Evolutionary conservation across 2,113 vertebrate genomes (phyloP).

Genomic region (Chroicocephalus ridibundus): DNA sequence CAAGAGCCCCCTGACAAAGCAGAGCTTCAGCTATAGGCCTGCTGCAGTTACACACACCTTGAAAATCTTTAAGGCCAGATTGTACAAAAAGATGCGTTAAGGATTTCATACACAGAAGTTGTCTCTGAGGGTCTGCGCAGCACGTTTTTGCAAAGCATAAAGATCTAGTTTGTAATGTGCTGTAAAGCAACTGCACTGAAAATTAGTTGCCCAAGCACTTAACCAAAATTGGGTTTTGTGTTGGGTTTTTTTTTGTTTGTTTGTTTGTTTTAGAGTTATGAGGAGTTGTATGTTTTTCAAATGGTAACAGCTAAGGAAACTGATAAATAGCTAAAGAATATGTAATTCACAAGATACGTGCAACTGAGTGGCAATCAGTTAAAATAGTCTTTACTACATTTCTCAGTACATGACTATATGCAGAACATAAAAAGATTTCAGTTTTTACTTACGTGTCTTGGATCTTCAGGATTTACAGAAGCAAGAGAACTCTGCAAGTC

Average conservation of each 20-base stretch:
- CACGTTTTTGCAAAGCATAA: not conserved
- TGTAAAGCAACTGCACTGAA: not conserved
- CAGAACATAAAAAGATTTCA: not conserved
- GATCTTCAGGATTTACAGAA: slow-evolving; percentile 71
- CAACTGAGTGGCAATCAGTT: not conserved
- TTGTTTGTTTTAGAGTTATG: not conserved
- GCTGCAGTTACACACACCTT: not conserved
- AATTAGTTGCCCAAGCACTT: not conserved
- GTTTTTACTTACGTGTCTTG: slow-evolving; percentile 77
- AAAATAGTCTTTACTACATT: not conserved
- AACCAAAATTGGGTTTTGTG: not conserved
- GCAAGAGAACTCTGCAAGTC: slow-evolving; percentile 65
- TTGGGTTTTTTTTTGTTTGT: not conserved
- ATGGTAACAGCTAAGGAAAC: not conserved
- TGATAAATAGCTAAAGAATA: not conserved
- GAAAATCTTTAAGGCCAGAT: not conserved
- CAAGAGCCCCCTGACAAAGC: not conserved
- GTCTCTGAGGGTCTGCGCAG: not conserved
- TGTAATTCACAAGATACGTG: accelerated
- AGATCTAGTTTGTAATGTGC: accelerated
- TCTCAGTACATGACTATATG: not conserved
- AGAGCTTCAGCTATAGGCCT: not conserved
- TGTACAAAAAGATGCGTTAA: not conserved
- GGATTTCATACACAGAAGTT: not conserved
- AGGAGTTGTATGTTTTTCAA: not conserved